These are phyloP conservation scores for Cabera pusaria DNA, from an alignment of 2,888 invertebrate genomes.

Conservation along the genomic window DNA sequence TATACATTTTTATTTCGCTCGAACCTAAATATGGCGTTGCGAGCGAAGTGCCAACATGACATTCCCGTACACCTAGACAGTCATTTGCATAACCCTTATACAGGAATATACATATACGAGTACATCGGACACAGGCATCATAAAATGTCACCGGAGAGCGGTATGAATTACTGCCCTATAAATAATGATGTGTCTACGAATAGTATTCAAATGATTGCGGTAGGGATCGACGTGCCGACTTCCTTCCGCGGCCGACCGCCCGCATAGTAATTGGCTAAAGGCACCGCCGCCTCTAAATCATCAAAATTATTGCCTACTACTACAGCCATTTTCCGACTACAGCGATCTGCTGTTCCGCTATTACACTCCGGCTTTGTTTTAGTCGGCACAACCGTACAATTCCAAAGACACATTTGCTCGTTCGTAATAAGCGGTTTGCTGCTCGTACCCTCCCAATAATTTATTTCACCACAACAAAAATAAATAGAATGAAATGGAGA, in stretches of 20 bases:
- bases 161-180: slow-evolving; percentile 73
- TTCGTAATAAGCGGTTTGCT: slow-evolving; percentile 36
- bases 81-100: slow-evolving; percentile 59
- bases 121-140: slow-evolving; percentile 60
- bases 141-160: slow-evolving; percentile 66
- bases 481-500: slow-evolving; percentile 26
- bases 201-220: slow-evolving; percentile 79
- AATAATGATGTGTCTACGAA: slow-evolving; percentile 67
- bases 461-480: slow-evolving; percentile 25
- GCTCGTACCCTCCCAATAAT: slow-evolving; percentile 21
- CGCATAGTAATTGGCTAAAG: slow-evolving; percentile 77
- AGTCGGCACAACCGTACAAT: slow-evolving; percentile 58
- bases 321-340: slow-evolving; percentile 60
- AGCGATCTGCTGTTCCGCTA: slow-evolving; percentile 67
- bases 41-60: slow-evolving; percentile 35
- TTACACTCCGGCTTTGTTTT: slow-evolving; percentile 62
- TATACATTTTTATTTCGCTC: slow-evolving; percentile 19
- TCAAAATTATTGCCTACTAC: slow-evolving; percentile 80
- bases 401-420: slow-evolving; percentile 44
- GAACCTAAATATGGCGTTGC: slow-evolving; percentile 13
- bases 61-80: slow-evolving; percentile 42
- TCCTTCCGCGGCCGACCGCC: slow-evolving; percentile 73
- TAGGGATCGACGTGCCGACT: slow-evolving; percentile 72
- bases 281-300: slow-evolving; percentile 71
- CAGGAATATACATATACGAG: slow-evolving; percentile 54